Base-by-base conservation (phyloP, 2,113 vertebrate species). In the Circaetus cinerascens region DNA sequence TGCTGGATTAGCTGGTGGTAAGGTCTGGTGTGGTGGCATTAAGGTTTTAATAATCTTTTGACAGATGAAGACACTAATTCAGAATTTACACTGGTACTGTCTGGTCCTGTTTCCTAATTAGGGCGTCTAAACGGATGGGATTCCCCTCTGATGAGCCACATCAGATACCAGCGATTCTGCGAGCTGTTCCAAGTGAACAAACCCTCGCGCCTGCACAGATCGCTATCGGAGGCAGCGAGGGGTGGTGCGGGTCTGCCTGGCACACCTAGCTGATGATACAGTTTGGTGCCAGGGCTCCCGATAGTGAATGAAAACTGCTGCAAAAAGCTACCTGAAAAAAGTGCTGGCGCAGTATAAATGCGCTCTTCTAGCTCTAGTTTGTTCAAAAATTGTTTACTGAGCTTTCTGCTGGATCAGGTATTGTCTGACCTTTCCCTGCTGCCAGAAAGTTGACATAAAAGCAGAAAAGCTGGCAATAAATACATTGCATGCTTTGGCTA, bases 71-170 rank as follows among this genome's bases (percentile, higher is more conserved):
- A 40, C 56, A 41, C 46, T 56, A 74, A n/a, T 36, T 50, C 80
- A 93, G 66, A 82, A 75, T 11, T 69, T 72, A 72, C 12, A 19
- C 62, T 76, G 85, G 67, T 68, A 85, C 32, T 62, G n/a, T 77
- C 81, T 96, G 66, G 41, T 90, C 74, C 91, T 90, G 66, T 77
- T 81, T 85, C 89, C 66, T 94, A 91, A 96, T 79, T 69, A 76
- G 41, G 62, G 41, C 3, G 1, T 63, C 87, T 90, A 36, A 96
- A 88, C 1, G 3, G 53, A 50, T 36, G 94, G 96, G 95, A 91
- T 96, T 97, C 81, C 94, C 95, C 85, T 91, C 66, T 34, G 68
- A 43, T 73, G 91, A 95, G 77, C 95, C 93, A 92, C 83, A 95
- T 95, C 96, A 97, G 95, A 95, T 96, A 93, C 3, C 69, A 79